phyloP scores from a whole-genome alignment of 2,797 vertebrate genomes.

The Scolopax rusticola region DNA sequence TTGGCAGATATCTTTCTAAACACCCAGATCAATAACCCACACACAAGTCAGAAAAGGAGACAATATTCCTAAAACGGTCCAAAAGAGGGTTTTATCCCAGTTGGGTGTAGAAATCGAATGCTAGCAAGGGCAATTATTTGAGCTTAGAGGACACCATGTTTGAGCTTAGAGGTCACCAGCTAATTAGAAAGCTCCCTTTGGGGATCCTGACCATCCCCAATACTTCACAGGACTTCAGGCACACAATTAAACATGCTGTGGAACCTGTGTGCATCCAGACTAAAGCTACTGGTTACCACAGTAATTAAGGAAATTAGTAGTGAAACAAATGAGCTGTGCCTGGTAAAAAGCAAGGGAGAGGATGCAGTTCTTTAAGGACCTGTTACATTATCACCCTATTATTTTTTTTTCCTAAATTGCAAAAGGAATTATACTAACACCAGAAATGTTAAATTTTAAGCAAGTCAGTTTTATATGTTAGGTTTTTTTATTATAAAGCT shows the following conservation, averaged over 20 bases:
- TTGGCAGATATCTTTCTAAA: neutral
- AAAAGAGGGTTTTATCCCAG: neutral
- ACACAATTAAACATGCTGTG: neutral
- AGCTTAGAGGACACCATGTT: neutral
- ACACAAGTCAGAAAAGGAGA: neutral
- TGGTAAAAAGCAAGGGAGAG: neutral
- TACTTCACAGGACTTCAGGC: neutral
- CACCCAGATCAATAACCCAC: neutral
- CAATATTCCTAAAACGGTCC: neutral
- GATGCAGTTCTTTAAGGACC: neutral
- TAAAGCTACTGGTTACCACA: neutral
- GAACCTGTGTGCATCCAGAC: neutral
- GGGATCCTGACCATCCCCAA: neutral
- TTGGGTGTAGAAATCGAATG: neutral
- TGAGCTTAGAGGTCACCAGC: neutral
- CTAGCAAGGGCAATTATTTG: neutral
- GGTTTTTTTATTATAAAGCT: neutral
- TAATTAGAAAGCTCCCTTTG: neutral
- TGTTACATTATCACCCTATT: neutral
- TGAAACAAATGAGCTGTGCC: neutral
- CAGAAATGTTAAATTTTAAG: neutral
- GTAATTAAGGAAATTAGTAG: constrained; percentile 30
- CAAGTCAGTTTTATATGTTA: too few relatives aligned
- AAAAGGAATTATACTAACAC: neutral
- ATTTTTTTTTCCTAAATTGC: neutral